phyloP scores from a whole-genome alignment of 2,113 vertebrate genomes.

The Percopsis transmontana region DNA sequence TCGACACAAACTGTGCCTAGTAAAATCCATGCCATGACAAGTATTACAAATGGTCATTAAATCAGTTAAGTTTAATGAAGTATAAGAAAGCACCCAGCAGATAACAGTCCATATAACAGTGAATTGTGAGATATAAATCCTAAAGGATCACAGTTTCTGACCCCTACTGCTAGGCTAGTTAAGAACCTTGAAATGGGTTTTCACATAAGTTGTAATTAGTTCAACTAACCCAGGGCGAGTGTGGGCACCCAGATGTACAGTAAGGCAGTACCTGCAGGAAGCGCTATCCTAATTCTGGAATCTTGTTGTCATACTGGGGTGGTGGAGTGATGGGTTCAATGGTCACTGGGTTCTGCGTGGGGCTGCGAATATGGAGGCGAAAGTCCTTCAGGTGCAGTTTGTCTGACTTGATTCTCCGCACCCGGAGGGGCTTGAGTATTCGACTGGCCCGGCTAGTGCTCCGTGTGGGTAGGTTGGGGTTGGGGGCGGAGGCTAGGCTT shows the following conservation, averaged over 20 bases:
- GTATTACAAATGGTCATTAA: neutral
- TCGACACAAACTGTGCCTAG: too few relatives aligned
- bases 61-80: neutral
- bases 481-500: fast-evolving
- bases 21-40: neutral
- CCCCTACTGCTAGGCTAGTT: conserved; percentile 25
- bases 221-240: conserved; percentile 20
- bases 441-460: conserved; percentile 82
- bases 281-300: conserved; percentile 64
- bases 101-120: too few relatives aligned
- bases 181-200: conserved; percentile 27
- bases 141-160: too few relatives aligned
- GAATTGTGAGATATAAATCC: too few relatives aligned
- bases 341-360: conserved; percentile 70
- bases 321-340: conserved; percentile 95
- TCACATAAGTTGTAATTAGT: conserved; percentile 28
- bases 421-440: conserved; percentile 84
- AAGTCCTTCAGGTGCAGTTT: conserved; percentile 93
- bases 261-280: neutral
- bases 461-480: conserved; percentile 59
- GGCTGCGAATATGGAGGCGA: conserved; percentile 73
- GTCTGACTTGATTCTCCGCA: conserved; percentile 93
- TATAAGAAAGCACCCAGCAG: neutral
- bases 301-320: conserved; percentile 85
- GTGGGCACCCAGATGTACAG: neutral